These are phyloP conservation scores for Larimichthys polyactis DNA, from an alignment of 2,113 vertebrate genomes.

Conservation along the genomic window DNA sequence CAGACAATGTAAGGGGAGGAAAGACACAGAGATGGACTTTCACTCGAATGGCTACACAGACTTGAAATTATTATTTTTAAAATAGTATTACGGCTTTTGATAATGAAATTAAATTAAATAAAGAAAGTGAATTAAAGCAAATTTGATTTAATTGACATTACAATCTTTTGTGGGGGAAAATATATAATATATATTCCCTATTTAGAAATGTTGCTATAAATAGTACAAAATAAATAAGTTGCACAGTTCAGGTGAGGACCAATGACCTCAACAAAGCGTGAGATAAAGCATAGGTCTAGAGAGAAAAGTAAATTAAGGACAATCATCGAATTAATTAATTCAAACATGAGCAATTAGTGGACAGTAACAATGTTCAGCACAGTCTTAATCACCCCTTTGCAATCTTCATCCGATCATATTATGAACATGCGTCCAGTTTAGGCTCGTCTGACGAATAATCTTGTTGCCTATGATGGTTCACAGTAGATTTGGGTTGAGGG, in stretches of 20 bases:
- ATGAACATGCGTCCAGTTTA: slow-evolving; percentile 4
- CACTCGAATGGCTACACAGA: slow-evolving; percentile 60
- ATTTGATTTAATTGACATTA: too few species aligned
- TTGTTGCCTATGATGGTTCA: slow-evolving; percentile 1
- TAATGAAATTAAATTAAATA: not conserved
- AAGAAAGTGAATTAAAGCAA: too few species aligned
- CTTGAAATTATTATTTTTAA: slow-evolving; percentile 9
- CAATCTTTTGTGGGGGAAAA: too few species aligned
- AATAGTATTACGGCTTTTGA: slow-evolving; percentile 40
- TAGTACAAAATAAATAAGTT: not conserved
- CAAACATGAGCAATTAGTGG: not conserved
- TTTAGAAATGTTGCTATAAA: not conserved
- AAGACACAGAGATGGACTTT: slow-evolving; percentile 75
- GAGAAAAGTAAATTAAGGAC: not conserved
- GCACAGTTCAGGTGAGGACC: too few species aligned
- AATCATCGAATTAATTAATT: not conserved
- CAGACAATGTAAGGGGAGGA: slow-evolving; percentile 73
- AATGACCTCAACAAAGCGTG: too few species aligned
- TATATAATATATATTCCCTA: too few species aligned
- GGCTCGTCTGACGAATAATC: not conserved
- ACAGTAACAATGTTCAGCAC: not conserved
- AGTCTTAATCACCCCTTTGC: not conserved
- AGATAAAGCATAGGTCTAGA: not conserved
- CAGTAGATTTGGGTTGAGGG: slow-evolving; percentile 18
- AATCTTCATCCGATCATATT: not conserved